Evolutionary conservation across 2,113 vertebrate genomes (phyloP).

Genomic region (Epinephelus fuscoguttatus): DNA sequence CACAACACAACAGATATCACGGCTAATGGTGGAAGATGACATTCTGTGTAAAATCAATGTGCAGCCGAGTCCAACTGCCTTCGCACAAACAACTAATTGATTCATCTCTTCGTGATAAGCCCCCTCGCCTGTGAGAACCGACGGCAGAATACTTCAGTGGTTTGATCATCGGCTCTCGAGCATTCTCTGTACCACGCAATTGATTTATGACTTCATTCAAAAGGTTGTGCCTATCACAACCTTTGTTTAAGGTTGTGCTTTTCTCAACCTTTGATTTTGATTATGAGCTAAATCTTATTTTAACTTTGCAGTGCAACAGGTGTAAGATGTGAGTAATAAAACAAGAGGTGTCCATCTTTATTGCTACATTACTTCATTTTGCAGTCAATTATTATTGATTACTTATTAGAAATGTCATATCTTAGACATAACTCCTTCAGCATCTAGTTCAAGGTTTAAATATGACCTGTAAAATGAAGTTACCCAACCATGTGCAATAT

Average conservation of each 20-base stretch:
- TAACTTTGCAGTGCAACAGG: not conserved
- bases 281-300: not conserved
- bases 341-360: no score
- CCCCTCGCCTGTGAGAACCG: conserved; percentile 12
- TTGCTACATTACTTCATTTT: not conserved
- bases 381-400: not conserved
- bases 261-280: not conserved
- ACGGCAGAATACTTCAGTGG: conserved; percentile 9
- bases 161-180: conserved; percentile 29
- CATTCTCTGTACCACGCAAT: not conserved
- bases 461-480: no score
- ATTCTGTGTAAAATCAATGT: conserved; percentile 55
- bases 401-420: no score
- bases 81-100: conserved; percentile 48
- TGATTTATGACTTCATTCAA: conserved; percentile 29
- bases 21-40: conserved; percentile 39
- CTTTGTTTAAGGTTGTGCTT: not conserved
- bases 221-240: not conserved
- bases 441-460: no score
- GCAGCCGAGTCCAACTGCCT: conserved; percentile 37
- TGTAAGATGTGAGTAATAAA: not conserved
- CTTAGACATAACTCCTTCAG: no score
- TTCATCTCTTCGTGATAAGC: conserved; percentile 14
- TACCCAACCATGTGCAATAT: no score
- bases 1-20: conserved; percentile 24